Evolutionary conservation across 2,888 invertebrate species (phyloP).

Genomic region (Salpingus planirostris): DNA sequence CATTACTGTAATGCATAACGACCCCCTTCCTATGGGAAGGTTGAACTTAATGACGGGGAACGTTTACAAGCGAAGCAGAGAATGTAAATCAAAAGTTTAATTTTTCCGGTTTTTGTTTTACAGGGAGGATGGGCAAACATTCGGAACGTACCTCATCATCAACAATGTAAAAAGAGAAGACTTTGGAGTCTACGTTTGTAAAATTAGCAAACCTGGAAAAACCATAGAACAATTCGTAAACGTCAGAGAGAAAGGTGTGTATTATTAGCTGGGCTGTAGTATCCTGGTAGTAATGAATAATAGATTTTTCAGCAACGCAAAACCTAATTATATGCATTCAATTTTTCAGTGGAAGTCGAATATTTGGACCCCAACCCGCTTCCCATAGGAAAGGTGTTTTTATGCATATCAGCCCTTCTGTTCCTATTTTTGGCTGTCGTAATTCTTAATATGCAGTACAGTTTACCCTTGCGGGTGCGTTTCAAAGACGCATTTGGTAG

Average conservation of each 20-base stretch:
- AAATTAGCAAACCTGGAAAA: constrained; percentile 56
- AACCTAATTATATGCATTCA: constrained; percentile 2
- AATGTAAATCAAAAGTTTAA: too few species aligned
- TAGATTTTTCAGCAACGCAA: background rate
- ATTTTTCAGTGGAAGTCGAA: constrained; percentile 31
- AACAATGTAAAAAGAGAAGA: constrained; percentile 51
- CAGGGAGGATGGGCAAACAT: constrained; percentile 62
- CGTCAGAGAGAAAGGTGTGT: constrained; percentile 49
- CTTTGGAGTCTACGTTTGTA: constrained; percentile 64
- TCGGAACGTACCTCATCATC: constrained; percentile 61
- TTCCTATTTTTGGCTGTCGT: constrained; percentile 44
- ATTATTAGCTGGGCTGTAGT: too few species aligned
- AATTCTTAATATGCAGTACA: constrained; percentile 48
- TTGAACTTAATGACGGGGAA: too few species aligned
- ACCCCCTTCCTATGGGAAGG: too few species aligned
- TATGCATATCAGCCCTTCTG: constrained; percentile 44
- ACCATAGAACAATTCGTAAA: constrained; percentile 45
- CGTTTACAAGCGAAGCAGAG: too few species aligned
- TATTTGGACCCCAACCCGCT: constrained; percentile 39
- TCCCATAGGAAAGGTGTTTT: constrained; percentile 50
- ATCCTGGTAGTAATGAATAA: too few species aligned
- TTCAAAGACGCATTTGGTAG: constrained; percentile 45
- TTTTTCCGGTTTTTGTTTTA: constrained; percentile 13
- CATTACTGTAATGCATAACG: too few species aligned
- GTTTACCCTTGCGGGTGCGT: constrained; percentile 41